These are phyloP conservation scores for Brenthis hecate DNA, from an alignment of 2,888 invertebrate genomes.

Conservation along the genomic window DNA sequence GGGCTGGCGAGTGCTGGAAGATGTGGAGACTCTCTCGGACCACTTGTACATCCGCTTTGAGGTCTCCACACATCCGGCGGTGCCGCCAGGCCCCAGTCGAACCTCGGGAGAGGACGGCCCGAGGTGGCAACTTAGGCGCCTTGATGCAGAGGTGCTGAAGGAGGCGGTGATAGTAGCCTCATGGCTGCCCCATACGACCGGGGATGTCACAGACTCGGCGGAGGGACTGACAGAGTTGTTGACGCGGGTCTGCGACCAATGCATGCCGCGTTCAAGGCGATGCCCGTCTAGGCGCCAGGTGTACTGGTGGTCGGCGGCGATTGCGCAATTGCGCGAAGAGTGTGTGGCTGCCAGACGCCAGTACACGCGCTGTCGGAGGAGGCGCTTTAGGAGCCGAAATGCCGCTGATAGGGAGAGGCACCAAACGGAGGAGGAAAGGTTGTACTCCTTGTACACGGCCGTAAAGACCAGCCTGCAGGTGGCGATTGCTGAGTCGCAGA, in stretches of 20 bases:
- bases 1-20: not conserved
- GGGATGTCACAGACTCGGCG: not conserved
- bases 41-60: not conserved
- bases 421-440: constrained; percentile 4
- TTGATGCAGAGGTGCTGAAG: not conserved
- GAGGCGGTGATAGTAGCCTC: not conserved
- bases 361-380: not conserved
- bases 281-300: not conserved
- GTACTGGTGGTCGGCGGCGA: constrained; percentile 6
- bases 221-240: not conserved
- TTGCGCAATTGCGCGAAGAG: not conserved
- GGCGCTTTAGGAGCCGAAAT: not conserved
- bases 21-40: not conserved
- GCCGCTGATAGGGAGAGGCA: constrained; percentile 11
- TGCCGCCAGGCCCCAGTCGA: not conserved
- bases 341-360: constrained; percentile 1
- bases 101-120: not conserved
- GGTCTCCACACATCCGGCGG: not conserved
- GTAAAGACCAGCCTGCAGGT: not conserved
- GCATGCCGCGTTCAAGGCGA: not conserved
- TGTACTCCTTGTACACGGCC: not conserved
- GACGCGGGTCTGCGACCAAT: not conserved
- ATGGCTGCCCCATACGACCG: not conserved
- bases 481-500: not conserved
- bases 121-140: not conserved